phyloP scores from a whole-genome alignment of 35 echinoderm and acorn worm genomes.

The Chiridota heheva region DNA sequence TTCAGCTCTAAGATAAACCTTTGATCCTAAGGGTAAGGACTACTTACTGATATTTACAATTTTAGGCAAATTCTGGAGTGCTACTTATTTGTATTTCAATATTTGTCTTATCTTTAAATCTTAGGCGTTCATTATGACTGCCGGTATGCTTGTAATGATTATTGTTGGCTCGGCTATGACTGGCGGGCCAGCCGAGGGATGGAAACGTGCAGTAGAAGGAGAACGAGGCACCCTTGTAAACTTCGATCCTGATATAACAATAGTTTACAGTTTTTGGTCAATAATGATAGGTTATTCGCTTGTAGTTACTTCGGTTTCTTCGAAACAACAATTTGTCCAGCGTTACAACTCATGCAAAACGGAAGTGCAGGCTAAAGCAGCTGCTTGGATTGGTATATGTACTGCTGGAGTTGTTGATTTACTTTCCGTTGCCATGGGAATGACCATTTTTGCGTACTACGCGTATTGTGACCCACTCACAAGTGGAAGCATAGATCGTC shows the following conservation, averaged over 20 bases:
- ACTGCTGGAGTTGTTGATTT: slow-evolving; percentile 11
- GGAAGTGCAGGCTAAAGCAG: slow-evolving; percentile 2
- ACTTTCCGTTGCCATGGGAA: slow-evolving; percentile 16
- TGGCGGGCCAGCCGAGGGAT: slow-evolving; percentile 14
- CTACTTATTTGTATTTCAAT: no score
- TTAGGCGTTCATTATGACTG: slow-evolving; percentile 19
- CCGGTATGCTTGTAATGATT: slow-evolving; percentile 6
- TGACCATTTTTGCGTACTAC: slow-evolving; percentile 38
- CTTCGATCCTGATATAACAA: slow-evolving; percentile 20
- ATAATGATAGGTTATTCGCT: slow-evolving; percentile 16
- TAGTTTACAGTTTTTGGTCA: slow-evolving; percentile 28
- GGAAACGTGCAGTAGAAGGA: slow-evolving; percentile 13
- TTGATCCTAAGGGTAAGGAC: no score
- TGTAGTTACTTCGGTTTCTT: not conserved
- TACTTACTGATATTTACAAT: no score
- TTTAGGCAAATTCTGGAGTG: no score
- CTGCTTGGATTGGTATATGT: slow-evolving; percentile 24
- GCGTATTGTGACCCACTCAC: slow-evolving; percentile 13
- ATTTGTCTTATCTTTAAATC: no score
- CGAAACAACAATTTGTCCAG: slow-evolving; percentile 40
- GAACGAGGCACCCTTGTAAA: slow-evolving; percentile 1
- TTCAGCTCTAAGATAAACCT: no score
- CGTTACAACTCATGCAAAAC: slow-evolving; percentile 19
- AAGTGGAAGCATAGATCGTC: not conserved
- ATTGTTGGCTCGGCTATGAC: slow-evolving; percentile 8